Conservation (phyloP, 2,797 vertebrate genomes). For the Neosilurus hyrtlii region DNA sequence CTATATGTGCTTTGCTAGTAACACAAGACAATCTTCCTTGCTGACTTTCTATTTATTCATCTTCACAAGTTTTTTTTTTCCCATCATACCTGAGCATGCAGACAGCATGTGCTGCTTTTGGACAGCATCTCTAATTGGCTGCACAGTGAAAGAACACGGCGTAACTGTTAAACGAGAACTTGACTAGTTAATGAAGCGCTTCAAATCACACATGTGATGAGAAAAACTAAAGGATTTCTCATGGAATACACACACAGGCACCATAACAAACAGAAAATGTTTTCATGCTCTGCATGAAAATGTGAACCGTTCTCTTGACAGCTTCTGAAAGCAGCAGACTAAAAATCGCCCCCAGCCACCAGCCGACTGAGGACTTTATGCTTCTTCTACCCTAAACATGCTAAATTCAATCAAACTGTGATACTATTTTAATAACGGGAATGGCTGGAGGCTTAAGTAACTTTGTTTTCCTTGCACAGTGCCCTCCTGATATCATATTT, state of each 20-base stretch:
- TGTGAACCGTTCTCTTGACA: background rate
- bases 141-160: slow-evolving; percentile 71
- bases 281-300: background rate
- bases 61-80: slow-evolving; percentile 72
- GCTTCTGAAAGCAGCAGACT: slow-evolving; percentile 39
- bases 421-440: slow-evolving; percentile 77
- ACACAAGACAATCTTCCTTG: slow-evolving; percentile 48
- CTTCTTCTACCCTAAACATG: slow-evolving; percentile 71
- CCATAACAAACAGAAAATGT: background rate
- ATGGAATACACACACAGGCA: background rate
- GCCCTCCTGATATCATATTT: slow-evolving; percentile 70
- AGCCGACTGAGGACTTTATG: slow-evolving; percentile 54
- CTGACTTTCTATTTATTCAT: slow-evolving; percentile 58
- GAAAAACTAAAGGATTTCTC: slow-evolving; percentile 33
- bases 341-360: slow-evolving; percentile 26
- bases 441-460: slow-evolving; percentile 72
- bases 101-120: slow-evolving; percentile 60
- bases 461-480: slow-evolving; percentile 73
- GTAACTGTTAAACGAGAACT: slow-evolving; percentile 73
- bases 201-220: slow-evolving; percentile 52
- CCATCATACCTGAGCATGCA: slow-evolving; percentile 60
- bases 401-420: slow-evolving; percentile 77
- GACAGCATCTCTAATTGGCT: slow-evolving; percentile 74
- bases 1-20: slow-evolving; percentile 60
- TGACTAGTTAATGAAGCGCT: slow-evolving; percentile 66